Conservation (phyloP, 2,888 invertebrate species). For the Drosophila melanosoma region DNA sequence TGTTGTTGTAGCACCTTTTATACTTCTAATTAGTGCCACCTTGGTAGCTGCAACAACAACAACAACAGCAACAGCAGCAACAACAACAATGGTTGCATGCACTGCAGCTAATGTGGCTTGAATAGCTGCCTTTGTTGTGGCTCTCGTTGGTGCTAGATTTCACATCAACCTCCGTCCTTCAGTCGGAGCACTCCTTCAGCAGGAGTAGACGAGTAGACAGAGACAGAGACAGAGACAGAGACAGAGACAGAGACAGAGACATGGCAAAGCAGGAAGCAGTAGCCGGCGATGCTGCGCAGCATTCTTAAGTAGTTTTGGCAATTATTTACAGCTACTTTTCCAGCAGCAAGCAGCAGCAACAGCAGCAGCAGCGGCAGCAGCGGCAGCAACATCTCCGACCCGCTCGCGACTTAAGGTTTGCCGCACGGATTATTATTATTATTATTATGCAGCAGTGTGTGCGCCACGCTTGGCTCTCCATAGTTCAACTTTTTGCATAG, state of each 20-base stretch:
- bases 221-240: too few relatives aligned
- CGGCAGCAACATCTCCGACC: constrained; percentile 12
- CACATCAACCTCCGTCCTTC: neutral
- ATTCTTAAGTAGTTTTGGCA: constrained; percentile 82
- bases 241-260: too few relatives aligned
- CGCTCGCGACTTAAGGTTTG: constrained; percentile 59
- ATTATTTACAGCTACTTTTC: constrained; percentile 80
- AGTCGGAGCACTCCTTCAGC: neutral
- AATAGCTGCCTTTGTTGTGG: constrained; percentile 67
- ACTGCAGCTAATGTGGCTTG: constrained; percentile 61
- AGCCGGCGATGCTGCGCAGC: constrained; percentile 61
- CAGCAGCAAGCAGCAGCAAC: neutral
- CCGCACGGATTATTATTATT: constrained; percentile 80
- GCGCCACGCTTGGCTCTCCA: constrained; percentile 13
- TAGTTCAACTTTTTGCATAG: constrained; percentile 74
- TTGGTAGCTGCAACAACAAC: constrained; percentile 63
- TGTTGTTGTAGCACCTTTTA: constrained; percentile 77
- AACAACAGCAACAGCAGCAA: constrained; percentile 32
- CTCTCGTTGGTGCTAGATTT: constrained; percentile 27
- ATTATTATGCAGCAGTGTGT: constrained; percentile 68
- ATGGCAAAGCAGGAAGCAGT: constrained; percentile 58
- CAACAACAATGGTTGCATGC: constrained; percentile 50
- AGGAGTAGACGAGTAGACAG: neutral
- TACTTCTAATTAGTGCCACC: constrained; percentile 80
- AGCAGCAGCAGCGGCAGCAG: neutral